Base-by-base conservation (phyloP, 2,797 vertebrate species). In the Mionectes olivaceus region DNA sequence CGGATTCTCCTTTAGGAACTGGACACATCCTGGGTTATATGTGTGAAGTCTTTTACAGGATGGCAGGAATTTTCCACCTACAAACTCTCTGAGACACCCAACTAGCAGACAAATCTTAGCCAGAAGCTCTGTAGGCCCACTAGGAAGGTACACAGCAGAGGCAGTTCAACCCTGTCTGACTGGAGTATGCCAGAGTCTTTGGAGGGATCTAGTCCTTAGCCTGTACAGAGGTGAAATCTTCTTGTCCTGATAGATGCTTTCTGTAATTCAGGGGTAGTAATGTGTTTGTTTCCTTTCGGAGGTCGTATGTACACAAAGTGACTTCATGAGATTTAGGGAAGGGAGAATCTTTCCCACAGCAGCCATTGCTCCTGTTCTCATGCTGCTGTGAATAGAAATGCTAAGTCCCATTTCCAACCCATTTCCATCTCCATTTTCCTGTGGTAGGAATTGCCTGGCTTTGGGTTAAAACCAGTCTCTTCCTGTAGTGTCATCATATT, bases 371-470 rank as follows among this genome's bases (percentile, higher is more conserved):
- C 15, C 18, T 78, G 83, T 87, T 28, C n/a, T 78, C n/a, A 21
- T 49, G n/a, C 25, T 0, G 0, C 27, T 57, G 39, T 77, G 64
- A 49, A 44, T 1, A 52, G 22, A 84, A 82, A 7, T 49, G 10
- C 11, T 41, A 49, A 67, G 13, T 44, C 25, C 23, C 10, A 28
- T 19, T 13, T 61, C 47, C 49, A 82, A 13, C 11, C 5, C 7
- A 43, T 60, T 50, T 86, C 33, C 15, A 8, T 68, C 27, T 60
- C 24, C 4, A 2, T 57, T 87, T 70, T 70, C 17, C 14, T 65
- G 19, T 44, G 43, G 17, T 28, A 61, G 19, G 22, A 69, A 44
- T 57, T 81, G 9, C 18, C 24, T 43, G 21, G 21, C 13, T 85
- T 77, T 87, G 33, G 7, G 28, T 84, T 74, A 83, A 56, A 77